Base-by-base conservation (phyloP, 2,888 invertebrate species). In the Noctua janthina region DNA sequence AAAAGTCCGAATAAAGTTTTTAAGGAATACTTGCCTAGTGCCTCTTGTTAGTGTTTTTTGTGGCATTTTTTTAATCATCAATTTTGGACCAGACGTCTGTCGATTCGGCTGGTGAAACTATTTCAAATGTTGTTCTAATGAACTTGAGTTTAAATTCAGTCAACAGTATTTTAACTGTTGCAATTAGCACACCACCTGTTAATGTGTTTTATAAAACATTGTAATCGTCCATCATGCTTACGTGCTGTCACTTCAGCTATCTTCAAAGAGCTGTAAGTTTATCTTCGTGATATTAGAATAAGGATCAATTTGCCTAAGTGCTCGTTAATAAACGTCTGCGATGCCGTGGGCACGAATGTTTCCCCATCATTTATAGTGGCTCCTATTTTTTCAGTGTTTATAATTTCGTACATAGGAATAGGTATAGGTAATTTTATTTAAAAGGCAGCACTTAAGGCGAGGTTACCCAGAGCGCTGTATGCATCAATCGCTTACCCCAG, bases 251-350 rank as follows among this genome's bases (percentile, higher is more conserved):
- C 74, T 79, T 66, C 13, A 76, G 20, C 3, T 74, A 86, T 69
- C 43, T 68, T 74, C 43, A 73, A 66, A 76, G 70, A 71, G 15
- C 56, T 71, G 67, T 67, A 76, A 74, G 82, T 74, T 76, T 76
- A 59, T 79, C 76, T 68, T 56, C 73, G 66, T 76, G 54, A 59
- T 76, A 69, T 51, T 20, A 76, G 56, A 69, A 68, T 74, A 71
- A 77, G 56, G 74, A 73, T 74, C 78, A 78, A 82, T 46, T 82
- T 82, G 56, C 75, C 35, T 62, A 68, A 82, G 78, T 78, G 78
- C 62, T 76, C 54, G 70, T 74, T 71, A 67, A 64, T 85, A 76
- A 62, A 70, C 8, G 56, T 46, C 77, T 46, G 43, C 77, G 3
- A 35, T 82, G 43, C 10, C 35, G 17, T 20, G 39, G 62, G 54